A percentile compares a stretch with the other conserved stretches of the same genome.
These are phyloP conservation scores for Syncerus caffer DNA, from an alignment of 2,797 vertebrate genomes.

Conservation along the genomic window DNA sequence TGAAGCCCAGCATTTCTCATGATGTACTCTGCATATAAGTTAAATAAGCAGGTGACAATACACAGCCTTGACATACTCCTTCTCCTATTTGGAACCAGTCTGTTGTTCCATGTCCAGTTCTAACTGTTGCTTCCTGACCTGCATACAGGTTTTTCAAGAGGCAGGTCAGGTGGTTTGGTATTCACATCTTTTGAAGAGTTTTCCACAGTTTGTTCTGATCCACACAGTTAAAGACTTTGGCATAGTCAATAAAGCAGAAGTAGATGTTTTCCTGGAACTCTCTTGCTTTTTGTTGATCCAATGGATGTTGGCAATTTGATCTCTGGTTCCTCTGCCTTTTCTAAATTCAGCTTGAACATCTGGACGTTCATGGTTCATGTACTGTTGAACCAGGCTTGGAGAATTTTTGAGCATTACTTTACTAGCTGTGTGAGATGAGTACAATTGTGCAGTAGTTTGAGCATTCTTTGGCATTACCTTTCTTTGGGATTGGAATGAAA, in stretches of 20 bases:
- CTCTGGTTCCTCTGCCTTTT: neutral
- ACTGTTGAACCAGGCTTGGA: neutral
- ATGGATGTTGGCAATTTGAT: neutral
- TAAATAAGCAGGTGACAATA: neutral
- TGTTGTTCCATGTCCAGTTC: neutral
- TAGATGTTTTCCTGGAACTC: neutral
- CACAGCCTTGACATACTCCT: fast-evolving
- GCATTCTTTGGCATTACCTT: neutral
- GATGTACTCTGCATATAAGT: neutral
- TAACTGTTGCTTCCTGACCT: neutral
- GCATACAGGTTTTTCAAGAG: neutral
- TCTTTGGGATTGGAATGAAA: neutral
- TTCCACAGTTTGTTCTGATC: neutral
- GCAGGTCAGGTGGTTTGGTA: neutral
- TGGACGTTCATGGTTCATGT: neutral
- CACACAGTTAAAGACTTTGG: neutral
- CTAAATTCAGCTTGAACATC: neutral
- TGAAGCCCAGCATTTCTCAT: neutral
- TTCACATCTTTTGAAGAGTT: neutral
- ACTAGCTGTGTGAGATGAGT: neutral
- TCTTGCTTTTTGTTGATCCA: neutral
- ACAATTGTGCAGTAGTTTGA: neutral
- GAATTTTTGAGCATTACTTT: neutral
- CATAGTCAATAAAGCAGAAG: neutral
- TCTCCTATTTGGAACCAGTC: neutral